Conservation (phyloP, 2,113 vertebrate genomes). For the Lethenteron camtschaticum region DNA sequence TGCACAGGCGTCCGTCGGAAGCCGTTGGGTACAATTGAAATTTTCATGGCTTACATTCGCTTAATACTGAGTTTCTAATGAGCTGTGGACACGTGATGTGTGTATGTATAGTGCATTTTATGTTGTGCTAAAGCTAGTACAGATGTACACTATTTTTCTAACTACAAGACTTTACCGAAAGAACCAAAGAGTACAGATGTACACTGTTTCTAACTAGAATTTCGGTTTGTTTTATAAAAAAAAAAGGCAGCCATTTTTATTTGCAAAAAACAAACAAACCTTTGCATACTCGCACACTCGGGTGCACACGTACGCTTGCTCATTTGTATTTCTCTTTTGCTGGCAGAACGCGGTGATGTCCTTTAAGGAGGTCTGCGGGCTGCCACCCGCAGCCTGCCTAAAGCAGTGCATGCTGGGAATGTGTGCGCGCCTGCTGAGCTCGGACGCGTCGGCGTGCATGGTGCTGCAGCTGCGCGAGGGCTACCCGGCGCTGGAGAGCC, state of each 20-base stretch:
- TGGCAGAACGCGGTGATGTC: constrained; percentile 49
- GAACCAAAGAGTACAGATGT: background rate
- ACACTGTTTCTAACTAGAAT: background rate
- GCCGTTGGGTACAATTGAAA: too few species aligned
- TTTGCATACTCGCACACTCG: background rate
- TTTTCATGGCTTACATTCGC: too few species aligned
- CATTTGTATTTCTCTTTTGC: constrained; percentile 10
- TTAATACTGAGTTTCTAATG: too few species aligned
- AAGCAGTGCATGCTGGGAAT: constrained; percentile 90
- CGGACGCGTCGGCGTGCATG: constrained; percentile 40
- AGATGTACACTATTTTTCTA: background rate
- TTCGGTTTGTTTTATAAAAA: background rate
- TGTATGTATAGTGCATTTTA: too few species aligned
- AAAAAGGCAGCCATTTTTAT: background rate
- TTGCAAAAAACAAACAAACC: background rate
- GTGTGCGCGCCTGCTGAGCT: constrained; percentile 42
- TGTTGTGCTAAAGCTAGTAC: too few species aligned
- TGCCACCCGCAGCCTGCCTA: constrained; percentile 62
- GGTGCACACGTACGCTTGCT: constrained; percentile 4
- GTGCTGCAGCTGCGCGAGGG: constrained; percentile 46
- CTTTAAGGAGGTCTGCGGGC: constrained; percentile 86
- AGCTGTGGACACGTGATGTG: too few species aligned
- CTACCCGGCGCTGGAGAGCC: constrained; percentile 59
- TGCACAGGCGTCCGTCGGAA: too few species aligned
- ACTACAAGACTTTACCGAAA: background rate